Evolutionary conservation across 2,888 invertebrate genomes (phyloP), one percentile per base, ranked within the genome.

Genomic region (Catotricha subobsoleta): DNA sequence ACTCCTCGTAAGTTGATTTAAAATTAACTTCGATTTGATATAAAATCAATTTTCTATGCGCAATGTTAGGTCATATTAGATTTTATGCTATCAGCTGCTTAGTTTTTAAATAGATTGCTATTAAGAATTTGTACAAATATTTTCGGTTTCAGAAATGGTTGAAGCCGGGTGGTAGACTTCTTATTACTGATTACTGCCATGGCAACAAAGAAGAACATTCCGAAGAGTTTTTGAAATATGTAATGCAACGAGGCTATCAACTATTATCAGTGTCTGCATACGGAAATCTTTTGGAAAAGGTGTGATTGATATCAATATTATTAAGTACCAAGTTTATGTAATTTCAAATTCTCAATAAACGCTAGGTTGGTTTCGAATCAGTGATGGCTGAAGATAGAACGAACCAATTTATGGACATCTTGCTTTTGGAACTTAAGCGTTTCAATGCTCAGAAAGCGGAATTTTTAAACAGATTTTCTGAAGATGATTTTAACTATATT

Each of bases 141-240:
- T n/a, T n/a, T n/a, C n/a, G n/a, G n/a, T n/a, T n/a, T n/a, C n/a
- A 30, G 30, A 30, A 30, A 30, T 30, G 30, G 30, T 15, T 30
- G 12, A 30, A 30, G 12, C 30, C 30, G 6, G 30, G 30, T 30
- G 30, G 30, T 4, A 30, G 6, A 7, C 30, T 30, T 15, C 12
- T 30, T n/a, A 30, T 30, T 4, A 30, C n/a, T 30, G 30, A 30
- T 30, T 30, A 30, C 30, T 30, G 30, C 12, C 30, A 10, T 15
- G 30, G 30, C 15, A 15, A 30, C 15, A 30, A 30, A 30, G 30
- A 30, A 13, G 30, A 30, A 12, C 30, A 30, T 30, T 30, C 30
- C 5, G 4, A 30, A 4, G 30, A 30, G n/a, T 30, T 30, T 30
- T 13, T 12, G 12, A 4, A 6, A 15, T 30, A 30, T 10, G 30